These are phyloP conservation scores for Luperina testacea DNA, from an alignment of 2,888 invertebrate species.

Conservation along the genomic window DNA sequence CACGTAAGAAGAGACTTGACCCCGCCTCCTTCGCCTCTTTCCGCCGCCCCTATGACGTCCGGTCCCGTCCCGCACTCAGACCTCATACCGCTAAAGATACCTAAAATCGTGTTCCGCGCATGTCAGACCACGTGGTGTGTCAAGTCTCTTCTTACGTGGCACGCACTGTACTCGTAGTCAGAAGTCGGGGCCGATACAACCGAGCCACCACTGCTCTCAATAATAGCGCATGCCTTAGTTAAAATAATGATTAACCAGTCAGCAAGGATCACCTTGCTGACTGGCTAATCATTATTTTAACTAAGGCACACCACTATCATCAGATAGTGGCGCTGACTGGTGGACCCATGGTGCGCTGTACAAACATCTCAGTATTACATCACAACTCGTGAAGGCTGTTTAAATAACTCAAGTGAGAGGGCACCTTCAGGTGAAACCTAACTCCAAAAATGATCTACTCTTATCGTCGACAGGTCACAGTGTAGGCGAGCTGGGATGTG, in stretches of 20 bases:
- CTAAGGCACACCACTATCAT: too few species aligned
- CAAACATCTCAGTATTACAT: neutral
- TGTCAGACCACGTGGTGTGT: too few species aligned
- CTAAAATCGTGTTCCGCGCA: too few species aligned
- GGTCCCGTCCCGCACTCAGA: too few species aligned
- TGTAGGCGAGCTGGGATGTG: constrained; percentile 98
- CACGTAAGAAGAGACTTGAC: too few species aligned
- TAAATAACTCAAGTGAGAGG: neutral
- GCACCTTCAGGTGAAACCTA: neutral
- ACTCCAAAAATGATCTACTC: too few species aligned
- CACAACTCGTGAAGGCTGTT: neutral
- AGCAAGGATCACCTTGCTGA: too few species aligned
- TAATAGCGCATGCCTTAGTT: neutral
- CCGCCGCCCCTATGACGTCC: too few species aligned
- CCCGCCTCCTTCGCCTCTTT: too few species aligned
- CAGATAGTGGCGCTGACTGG: neutral
- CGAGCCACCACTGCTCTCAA: neutral
- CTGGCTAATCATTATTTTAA: too few species aligned
- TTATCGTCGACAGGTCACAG: constrained; percentile 93
- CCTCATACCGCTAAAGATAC: too few species aligned
- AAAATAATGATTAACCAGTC: neutral
- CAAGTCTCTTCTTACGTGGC: too few species aligned
- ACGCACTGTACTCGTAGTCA: neutral
- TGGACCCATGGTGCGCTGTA: neutral
- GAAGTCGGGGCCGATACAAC: neutral